Percentiles rank a stretch among this genome's conserved stretches.
These are phyloP conservation scores for Apantesis nais DNA, from an alignment of 2,888 invertebrate genomes.

Conservation along the genomic window DNA sequence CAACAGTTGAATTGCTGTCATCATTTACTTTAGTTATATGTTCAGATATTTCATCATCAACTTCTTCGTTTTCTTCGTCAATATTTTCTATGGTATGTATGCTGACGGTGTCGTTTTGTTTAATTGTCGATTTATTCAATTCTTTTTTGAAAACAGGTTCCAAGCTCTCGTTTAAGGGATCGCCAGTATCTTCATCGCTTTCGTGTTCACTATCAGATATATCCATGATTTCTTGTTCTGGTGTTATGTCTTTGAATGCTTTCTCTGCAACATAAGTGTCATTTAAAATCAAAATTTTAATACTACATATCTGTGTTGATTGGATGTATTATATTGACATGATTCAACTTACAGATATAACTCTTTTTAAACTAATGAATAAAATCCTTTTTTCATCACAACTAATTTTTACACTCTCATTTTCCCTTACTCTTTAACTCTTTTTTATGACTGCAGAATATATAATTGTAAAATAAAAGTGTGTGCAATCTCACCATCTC, in stretches of 20 bases:
- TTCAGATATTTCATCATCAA: conserved; percentile 50
- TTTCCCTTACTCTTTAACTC: neutral
- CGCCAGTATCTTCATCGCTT: conserved; percentile 57
- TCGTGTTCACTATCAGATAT: conserved; percentile 62
- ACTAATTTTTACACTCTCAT: neutral
- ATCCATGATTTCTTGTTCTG: conserved; percentile 52
- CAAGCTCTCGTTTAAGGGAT: conserved; percentile 67
- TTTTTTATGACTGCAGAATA: neutral
- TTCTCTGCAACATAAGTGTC: conserved; percentile 61
- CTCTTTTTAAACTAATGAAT: neutral
- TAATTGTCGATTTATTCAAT: conserved; percentile 57
- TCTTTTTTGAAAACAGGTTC: conserved; percentile 72
- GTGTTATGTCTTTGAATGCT: conserved; percentile 49
- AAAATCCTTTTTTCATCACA: neutral
- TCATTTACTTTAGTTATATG: conserved; percentile 49
- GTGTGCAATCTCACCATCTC: conserved; percentile 60
- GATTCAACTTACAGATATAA: neutral
- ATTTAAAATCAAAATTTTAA: conserved; percentile 12
- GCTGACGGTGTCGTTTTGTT: conserved; percentile 34
- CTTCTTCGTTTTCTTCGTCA: conserved; percentile 38
- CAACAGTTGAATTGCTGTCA: conserved; percentile 37
- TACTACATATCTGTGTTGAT: too few species aligned
- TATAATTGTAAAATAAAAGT: neutral
- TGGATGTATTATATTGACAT: too few species aligned
- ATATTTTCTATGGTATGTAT: conserved; percentile 39